phyloP scores from a whole-genome alignment of 2,113 vertebrate genomes.

The cat (Felis catus) region F.catus_Fca126_mat1.0 CM031420.1:43983001-43983500 shows the following conservation, averaged over 20 bases:
- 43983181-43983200: neutral
- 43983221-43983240: conserved; percentile 21
- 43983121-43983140: neutral
- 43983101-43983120: conserved; percentile 18
- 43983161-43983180: neutral
- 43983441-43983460: neutral
- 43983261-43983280: neutral
- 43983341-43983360: neutral
- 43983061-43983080: neutral
- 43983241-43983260: neutral
- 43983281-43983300: neutral
- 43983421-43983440: neutral
- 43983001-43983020: neutral
- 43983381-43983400: neutral
- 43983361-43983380: neutral
- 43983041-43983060: neutral
- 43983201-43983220: neutral
- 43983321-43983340: neutral
- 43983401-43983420: neutral
- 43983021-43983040: neutral
- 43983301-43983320: neutral
- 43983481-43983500: neutral
- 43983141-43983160: conserved; percentile 11
- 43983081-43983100: neutral
- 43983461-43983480: neutral